These are phyloP conservation scores for Limnephilus rhombicus DNA, from an alignment of 2,888 invertebrate genomes.

Conservation along the genomic window DNA sequence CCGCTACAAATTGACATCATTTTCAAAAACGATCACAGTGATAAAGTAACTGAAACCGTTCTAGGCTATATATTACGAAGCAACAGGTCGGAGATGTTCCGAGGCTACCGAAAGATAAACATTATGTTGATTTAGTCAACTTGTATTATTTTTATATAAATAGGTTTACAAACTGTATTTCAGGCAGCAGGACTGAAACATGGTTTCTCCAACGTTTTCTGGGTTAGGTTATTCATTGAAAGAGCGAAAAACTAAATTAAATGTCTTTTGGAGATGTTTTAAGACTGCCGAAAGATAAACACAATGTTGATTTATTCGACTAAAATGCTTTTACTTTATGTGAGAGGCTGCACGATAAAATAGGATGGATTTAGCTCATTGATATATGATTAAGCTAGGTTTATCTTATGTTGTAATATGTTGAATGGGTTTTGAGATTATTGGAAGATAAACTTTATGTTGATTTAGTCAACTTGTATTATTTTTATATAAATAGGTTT, in stretches of 20 bases:
- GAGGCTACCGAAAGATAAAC: not conserved
- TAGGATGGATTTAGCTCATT: no score
- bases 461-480: not conserved
- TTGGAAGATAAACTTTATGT: not conserved
- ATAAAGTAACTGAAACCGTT: not conserved
- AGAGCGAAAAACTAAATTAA: not conserved
- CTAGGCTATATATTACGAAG: not conserved
- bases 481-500: no score
- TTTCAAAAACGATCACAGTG: constrained; percentile 26
- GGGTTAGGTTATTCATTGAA: not conserved
- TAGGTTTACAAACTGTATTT: not conserved
- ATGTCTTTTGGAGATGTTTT: no score
- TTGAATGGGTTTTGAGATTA: no score
- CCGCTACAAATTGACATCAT: constrained; percentile 41
- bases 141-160: not conserved
- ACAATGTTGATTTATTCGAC: no score
- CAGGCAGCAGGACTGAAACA: not conserved
- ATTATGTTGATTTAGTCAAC: not conserved
- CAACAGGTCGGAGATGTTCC: not conserved
- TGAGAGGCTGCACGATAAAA: no score
- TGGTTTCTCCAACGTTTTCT: not conserved
- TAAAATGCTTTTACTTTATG: no score
- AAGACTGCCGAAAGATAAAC: no score
- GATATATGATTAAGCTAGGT: no score
- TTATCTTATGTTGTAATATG: no score